These are phyloP conservation scores for Nebria ingens DNA, from an alignment of 1,140 invertebrate genomes.

Conservation along the genomic window DNA sequence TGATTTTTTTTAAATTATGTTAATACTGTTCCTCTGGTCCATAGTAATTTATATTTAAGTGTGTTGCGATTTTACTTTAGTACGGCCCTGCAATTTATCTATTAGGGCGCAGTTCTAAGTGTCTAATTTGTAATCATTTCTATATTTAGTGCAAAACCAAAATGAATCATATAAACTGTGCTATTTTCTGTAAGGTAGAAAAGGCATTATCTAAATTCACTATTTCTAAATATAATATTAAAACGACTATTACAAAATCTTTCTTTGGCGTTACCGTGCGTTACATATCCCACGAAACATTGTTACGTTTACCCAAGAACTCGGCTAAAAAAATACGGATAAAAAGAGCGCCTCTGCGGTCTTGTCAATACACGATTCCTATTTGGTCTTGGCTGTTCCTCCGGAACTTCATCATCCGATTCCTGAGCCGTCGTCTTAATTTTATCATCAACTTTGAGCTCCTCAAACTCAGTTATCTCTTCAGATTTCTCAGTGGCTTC, in stretches of 20 bases:
- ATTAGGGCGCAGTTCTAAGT: not conserved
- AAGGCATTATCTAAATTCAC: not conserved
- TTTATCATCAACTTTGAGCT: slow-evolving; percentile 17
- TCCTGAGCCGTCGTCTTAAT: slow-evolving; percentile 12
- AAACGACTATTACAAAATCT: not conserved
- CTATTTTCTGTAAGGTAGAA: not conserved
- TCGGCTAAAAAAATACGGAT: slow-evolving; percentile 39
- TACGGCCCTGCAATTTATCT: not conserved
- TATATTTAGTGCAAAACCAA: not conserved
- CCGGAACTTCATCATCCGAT: slow-evolving; percentile 23
- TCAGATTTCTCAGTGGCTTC: not conserved
- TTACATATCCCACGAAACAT: too few species aligned
- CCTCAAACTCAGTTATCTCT: slow-evolving; percentile 13
- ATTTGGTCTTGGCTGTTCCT: slow-evolving; percentile 29
- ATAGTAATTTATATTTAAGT: not conserved
- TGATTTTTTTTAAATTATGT: not conserved
- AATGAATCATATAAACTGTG: not conserved
- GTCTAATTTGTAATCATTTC: not conserved
- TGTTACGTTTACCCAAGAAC: slow-evolving; percentile 40
- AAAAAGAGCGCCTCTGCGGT: slow-evolving; percentile 34
- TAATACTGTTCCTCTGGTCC: not conserved
- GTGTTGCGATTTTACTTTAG: not conserved
- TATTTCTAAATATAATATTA: not conserved
- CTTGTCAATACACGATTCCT: slow-evolving; percentile 31
- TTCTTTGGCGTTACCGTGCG: too few species aligned